phyloP scores from a whole-genome alignment of 1,140 invertebrate genomes.

The Dinoponera quadriceps region DNA sequence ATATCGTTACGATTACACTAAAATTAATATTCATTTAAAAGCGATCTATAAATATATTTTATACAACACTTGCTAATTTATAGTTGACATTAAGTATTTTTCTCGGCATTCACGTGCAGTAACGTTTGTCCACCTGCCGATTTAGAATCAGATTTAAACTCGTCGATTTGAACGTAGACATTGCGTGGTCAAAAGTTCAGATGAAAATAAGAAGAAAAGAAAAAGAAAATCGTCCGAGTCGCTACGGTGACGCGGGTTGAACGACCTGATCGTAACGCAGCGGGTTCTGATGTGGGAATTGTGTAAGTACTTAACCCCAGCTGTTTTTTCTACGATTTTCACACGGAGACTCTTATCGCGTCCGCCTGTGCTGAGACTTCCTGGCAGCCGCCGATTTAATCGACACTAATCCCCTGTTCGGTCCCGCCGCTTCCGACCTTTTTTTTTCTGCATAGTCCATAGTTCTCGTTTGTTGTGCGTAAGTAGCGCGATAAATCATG shows the following conservation, averaged over 20 bases:
- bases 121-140: too few species aligned
- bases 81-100: neutral
- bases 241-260: conserved; percentile 58
- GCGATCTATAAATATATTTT: too few species aligned
- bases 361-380: conserved; percentile 10
- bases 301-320: conserved; percentile 76
- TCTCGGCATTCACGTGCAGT: too few species aligned
- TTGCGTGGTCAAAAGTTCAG: neutral
- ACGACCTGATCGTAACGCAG: conserved; percentile 74
- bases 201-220: neutral
- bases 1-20: neutral
- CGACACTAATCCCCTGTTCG: conserved; percentile 16
- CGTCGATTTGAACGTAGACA: too few species aligned
- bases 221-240: neutral
- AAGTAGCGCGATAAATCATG: conserved; percentile 22
- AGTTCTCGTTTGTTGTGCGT: conserved; percentile 14
- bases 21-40: neutral
- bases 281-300: conserved; percentile 78
- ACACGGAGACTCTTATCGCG: conserved; percentile 57
- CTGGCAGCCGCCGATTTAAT: conserved; percentile 40
- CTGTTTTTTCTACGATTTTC: conserved; percentile 71
- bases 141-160: too few species aligned
- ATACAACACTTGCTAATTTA: neutral
- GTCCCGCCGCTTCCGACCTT: conserved; percentile 11
- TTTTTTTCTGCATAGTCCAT: conserved; percentile 44